Conservation (phyloP, 2,888 invertebrate species). For the Ethmia dodecea region DNA sequence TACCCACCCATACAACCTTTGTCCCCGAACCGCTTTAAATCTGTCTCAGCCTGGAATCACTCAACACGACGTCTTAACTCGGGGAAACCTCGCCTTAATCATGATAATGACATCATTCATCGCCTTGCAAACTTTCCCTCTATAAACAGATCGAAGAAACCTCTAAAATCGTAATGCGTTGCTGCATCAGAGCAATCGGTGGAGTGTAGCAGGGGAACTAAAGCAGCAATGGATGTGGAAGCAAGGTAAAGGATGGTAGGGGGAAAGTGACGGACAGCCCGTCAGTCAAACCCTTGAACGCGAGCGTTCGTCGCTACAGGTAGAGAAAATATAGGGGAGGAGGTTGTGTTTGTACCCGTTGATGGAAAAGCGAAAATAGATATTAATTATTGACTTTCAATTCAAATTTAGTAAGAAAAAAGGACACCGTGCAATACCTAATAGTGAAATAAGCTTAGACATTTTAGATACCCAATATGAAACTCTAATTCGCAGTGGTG, state of each 20-base stretch:
- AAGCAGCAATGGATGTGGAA: constrained; percentile 29
- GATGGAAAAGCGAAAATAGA: not conserved
- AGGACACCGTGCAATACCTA: too few relatives aligned
- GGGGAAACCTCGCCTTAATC: constrained; percentile 58
- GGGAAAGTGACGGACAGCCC: constrained; percentile 32
- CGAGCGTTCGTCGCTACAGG: constrained; percentile 44
- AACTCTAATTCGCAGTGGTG: too few relatives aligned
- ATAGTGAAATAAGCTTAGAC: too few relatives aligned
- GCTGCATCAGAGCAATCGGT: constrained; percentile 14
- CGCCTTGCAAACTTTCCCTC: constrained; percentile 47
- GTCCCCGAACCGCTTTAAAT: constrained; percentile 37
- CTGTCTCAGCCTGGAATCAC: constrained; percentile 48
- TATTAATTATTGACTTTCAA: not conserved
- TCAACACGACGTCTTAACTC: constrained; percentile 62
- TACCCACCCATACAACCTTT: constrained; percentile 26
- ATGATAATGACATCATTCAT: constrained; percentile 68
- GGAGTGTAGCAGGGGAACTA: not conserved
- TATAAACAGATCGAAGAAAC: constrained; percentile 23
- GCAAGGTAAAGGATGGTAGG: constrained; percentile 17
- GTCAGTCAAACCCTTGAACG: constrained; percentile 57
- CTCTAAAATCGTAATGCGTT: constrained; percentile 22
- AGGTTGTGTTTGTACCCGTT: constrained; percentile 17
- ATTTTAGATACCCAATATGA: too few relatives aligned
- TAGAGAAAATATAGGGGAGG: constrained; percentile 34
- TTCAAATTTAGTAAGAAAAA: too few relatives aligned